Conservation (phyloP, 2,888 invertebrate genomes). For the Spisula subtruncata region DNA sequence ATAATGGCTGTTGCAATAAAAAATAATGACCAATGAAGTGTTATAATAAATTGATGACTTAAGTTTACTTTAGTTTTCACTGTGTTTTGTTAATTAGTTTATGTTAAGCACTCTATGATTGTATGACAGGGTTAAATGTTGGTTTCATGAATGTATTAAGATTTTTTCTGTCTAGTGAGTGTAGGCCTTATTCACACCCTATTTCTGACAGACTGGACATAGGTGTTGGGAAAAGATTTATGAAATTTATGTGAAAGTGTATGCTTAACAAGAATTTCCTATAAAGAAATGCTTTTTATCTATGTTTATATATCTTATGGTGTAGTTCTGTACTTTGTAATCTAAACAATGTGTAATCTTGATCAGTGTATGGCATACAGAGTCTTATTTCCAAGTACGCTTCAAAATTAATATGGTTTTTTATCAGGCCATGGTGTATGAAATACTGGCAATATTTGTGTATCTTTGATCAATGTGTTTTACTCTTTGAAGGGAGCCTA, state of each 20-base stretch:
- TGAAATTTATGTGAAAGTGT: neutral
- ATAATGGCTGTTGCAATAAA: too few relatives aligned
- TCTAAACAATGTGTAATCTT: neutral
- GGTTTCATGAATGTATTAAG: neutral
- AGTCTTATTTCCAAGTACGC: neutral
- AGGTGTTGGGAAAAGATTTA: neutral
- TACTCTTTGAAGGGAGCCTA: neutral
- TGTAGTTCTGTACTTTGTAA: constrained; percentile 1
- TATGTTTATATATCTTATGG: constrained; percentile 11
- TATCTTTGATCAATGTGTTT: neutral
- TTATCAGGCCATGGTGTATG: neutral
- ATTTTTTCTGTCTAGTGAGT: neutral
- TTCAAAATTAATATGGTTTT: neutral
- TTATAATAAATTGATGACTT: too few relatives aligned
- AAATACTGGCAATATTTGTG: neutral
- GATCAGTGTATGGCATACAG: neutral
- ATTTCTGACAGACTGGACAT: neutral
- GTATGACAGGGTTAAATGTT: too few relatives aligned
- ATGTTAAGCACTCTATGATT: too few relatives aligned
- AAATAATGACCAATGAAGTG: too few relatives aligned
- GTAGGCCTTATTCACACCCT: neutral
- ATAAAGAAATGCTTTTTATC: neutral
- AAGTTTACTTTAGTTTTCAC: too few relatives aligned
- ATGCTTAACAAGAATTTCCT: constrained; percentile 10
- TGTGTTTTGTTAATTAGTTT: too few relatives aligned